phyloP scores from a whole-genome alignment of 2,113 vertebrate species.

The Papio anubis region DNA sequence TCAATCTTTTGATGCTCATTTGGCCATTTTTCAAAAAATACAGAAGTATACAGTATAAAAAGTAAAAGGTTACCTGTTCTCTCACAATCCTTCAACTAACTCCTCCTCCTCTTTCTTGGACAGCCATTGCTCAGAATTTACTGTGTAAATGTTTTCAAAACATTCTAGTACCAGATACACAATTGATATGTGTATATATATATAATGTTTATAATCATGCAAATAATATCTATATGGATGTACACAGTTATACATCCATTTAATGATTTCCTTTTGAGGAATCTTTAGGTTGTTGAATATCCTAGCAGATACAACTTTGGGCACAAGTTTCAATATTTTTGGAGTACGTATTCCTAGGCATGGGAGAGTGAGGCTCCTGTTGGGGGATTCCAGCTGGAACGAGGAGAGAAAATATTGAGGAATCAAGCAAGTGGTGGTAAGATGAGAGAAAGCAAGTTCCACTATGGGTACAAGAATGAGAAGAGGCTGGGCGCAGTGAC shows the following conservation, averaged over 20 bases:
- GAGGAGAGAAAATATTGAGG: neutral
- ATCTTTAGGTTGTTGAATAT: constrained; percentile 31
- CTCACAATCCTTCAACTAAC: neutral
- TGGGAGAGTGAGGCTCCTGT: neutral
- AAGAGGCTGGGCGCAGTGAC: neutral
- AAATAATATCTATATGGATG: neutral
- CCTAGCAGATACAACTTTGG: neutral
- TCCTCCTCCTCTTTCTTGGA: neutral
- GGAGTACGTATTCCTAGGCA: neutral
- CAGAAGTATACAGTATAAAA: neutral
- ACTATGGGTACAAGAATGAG: neutral
- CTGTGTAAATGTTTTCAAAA: neutral
- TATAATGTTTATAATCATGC: neutral
- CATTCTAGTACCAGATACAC: neutral
- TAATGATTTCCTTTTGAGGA: constrained; percentile 21
- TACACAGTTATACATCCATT: neutral
- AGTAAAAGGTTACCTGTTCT: neutral
- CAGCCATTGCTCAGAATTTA: neutral
- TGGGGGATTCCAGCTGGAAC: neutral
- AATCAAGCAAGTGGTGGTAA: neutral
- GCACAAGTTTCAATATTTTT: constrained; percentile 21
- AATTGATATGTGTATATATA: neutral
- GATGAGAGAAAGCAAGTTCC: neutral
- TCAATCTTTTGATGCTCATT: neutral
- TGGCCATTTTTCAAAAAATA: neutral